phyloP scores from a whole-genome alignment of 2,113 vertebrate genomes.

The Prunella himalayana region DNA sequence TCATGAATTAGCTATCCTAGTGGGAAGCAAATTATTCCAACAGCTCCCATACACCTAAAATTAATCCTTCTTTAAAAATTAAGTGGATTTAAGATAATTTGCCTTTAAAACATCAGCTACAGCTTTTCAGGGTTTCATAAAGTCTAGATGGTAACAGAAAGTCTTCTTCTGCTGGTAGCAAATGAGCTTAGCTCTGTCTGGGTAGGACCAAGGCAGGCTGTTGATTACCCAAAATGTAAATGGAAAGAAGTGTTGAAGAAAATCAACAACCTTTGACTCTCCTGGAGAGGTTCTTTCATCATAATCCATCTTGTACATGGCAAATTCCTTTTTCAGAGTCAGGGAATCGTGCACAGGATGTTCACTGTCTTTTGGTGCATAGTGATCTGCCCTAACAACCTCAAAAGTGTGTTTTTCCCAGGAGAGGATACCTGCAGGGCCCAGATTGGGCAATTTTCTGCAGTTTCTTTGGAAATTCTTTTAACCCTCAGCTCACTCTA shows the following conservation, averaged over 20 bases:
- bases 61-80: not conserved
- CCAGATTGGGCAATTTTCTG: not conserved
- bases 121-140: not conserved
- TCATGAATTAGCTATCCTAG: not conserved
- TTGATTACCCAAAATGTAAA: not conserved
- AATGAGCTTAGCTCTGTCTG: not conserved
- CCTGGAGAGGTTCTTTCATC: not conserved
- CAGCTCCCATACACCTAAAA: not conserved
- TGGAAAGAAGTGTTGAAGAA: not conserved
- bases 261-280: not conserved
- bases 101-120: not conserved
- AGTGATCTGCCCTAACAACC: not conserved
- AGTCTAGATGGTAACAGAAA: not conserved
- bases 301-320: fast-evolving
- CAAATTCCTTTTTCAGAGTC: not conserved
- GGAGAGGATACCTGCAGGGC: not conserved
- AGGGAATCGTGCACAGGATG: not conserved
- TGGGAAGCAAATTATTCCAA: not conserved
- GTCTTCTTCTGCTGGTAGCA: not conserved
- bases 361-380: not conserved
- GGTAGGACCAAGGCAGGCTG: not conserved
- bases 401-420: not conserved
- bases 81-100: not conserved
- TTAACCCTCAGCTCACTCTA: not conserved
- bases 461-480: not conserved